phyloP scores from a whole-genome alignment of 2,113 vertebrate species.

The Pteronura brasiliensis region DNA sequence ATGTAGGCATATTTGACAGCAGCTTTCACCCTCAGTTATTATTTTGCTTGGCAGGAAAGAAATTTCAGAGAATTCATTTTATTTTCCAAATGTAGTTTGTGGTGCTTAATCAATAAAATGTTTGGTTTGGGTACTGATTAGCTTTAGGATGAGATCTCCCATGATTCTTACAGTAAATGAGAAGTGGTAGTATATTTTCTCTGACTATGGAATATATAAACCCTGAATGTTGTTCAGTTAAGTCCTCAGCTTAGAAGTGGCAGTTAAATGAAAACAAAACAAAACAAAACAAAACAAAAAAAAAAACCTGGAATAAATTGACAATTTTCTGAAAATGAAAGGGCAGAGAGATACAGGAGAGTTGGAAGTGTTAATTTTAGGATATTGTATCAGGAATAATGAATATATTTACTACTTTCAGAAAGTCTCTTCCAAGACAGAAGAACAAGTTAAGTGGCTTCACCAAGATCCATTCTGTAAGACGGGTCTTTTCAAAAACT shows the following conservation, averaged over 20 bases:
- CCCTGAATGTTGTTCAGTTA: background rate
- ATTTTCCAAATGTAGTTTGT: slow-evolving; percentile 56
- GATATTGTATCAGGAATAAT: background rate
- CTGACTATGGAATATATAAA: background rate
- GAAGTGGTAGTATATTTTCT: background rate
- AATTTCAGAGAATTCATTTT: slow-evolving; percentile 63
- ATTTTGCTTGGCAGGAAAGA: slow-evolving; percentile 59
- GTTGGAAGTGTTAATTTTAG: slow-evolving; percentile 3
- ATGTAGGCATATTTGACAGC: slow-evolving; percentile 8
- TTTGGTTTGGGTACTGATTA: slow-evolving; percentile 46
- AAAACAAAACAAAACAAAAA: no score
- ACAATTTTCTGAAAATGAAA: slow-evolving; percentile 48
- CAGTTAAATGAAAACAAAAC: background rate
- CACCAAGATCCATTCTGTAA: background rate
- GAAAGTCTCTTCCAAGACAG: background rate
- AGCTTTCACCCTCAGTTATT: slow-evolving; percentile 28
- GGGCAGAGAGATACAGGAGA: background rate
- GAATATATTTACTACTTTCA: background rate
- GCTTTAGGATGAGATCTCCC: slow-evolving; percentile 23
- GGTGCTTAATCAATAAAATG: slow-evolving; percentile 61
- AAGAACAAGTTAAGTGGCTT: background rate
- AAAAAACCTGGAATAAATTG: background rate
- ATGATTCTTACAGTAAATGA: slow-evolving; percentile 25
- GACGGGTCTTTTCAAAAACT: background rate
- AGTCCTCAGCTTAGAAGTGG: background rate